Evolutionary conservation across 2,888 invertebrate genomes (phyloP), one percentile per base, ranked within the genome.

Genomic region (Stramonita haemastoma): DNA sequence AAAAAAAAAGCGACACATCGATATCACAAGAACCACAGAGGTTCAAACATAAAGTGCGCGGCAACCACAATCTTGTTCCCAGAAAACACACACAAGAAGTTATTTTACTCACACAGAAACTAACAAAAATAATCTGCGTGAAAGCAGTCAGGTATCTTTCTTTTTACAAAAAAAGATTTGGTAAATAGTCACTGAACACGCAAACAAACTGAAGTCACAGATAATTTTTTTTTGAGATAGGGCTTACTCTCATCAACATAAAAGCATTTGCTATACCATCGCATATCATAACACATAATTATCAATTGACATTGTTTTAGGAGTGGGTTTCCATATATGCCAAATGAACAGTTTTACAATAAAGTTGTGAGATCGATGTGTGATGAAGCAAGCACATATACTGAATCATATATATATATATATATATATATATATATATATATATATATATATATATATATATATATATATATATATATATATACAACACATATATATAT

Each of bases 21-120:
- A 84, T 84, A 84, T 84, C 84, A 84, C 84, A 84, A 84, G 84
- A 84, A 84, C 46, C 84, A n/a, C 57, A 19, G 57, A 56, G 84
- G 84, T 84, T 57, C 84, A 84, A 79, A 56, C 56, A 84, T 4
- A 84, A 32, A 4, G 56, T 46, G 84, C 11, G 46, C 46, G 17
- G 29, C 83, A 84, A 84, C 26, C 5, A n/a, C 19, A 81, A 34
- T 22, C 34, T 36, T 81, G 81, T 22, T 81, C 46, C 36, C 46
- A 83, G 11, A 83, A n/a, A 83, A 36, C 81, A 83, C 34, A 77
- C n/a, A n/a, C 19, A 29, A 29, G 8, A 29, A n/a, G 32, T 77
- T 32, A 77, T 17, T 77, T 77, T 11, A 77, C 29, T 77, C 29
- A 29, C 77, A 11, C 77, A 77, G 0, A 77, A 77, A 77, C 77